Evolutionary conservation across 2,113 vertebrate genomes (phyloP).

Genomic region (Corynorhinus townsendii): DNA sequence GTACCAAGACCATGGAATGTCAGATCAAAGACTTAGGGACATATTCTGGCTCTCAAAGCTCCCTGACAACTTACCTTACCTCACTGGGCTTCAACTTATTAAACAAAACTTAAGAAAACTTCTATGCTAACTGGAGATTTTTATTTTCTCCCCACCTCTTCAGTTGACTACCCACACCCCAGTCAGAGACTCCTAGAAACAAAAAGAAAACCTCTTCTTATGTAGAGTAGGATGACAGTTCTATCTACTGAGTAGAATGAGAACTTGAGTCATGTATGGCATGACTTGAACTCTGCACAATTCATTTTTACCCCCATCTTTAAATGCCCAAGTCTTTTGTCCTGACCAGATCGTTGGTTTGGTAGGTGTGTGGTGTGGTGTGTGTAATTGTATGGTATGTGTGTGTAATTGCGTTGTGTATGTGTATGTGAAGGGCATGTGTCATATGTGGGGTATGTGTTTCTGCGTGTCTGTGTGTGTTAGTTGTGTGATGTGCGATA

Average conservation of each 20-base stretch:
- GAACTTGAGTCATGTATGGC: background rate
- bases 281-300: background rate
- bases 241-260: background rate
- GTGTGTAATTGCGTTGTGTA: background rate
- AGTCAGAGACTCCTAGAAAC: background rate
- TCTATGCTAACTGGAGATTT: background rate
- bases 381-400: background rate
- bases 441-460: background rate
- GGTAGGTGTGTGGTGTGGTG: background rate
- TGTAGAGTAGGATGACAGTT: background rate
- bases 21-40: background rate
- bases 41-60: background rate
- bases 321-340: background rate
- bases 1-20: background rate
- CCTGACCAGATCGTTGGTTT: background rate
- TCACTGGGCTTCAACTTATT: background rate
- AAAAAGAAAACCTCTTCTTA: background rate
- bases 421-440: background rate
- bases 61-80: background rate
- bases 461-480: background rate
- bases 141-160: background rate
- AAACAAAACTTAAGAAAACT: background rate
- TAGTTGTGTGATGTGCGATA: background rate
- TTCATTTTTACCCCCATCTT: background rate
- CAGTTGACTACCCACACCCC: background rate